phyloP scores from a whole-genome alignment of 1,140 invertebrate species.

The Neelides sp. region DNA sequence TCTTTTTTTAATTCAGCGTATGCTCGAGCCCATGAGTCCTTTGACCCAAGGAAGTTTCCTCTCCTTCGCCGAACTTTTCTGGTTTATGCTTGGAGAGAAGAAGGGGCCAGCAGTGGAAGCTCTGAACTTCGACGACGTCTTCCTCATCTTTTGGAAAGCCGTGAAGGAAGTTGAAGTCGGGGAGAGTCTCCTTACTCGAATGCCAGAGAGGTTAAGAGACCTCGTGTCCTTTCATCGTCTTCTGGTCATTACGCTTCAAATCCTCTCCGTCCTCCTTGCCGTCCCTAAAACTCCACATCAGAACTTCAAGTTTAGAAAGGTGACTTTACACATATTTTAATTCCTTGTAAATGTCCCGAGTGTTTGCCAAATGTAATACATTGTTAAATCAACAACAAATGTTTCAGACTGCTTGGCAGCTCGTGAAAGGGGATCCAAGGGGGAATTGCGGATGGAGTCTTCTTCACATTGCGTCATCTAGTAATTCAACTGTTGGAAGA shows the following conservation, averaged over 20 bases:
- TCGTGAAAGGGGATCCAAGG: conserved; percentile 62
- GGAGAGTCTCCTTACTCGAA: conserved; percentile 15
- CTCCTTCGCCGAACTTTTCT: conserved; percentile 88
- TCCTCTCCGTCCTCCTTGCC: conserved; percentile 34
- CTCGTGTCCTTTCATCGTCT: conserved; percentile 63
- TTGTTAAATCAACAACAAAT: too few species aligned
- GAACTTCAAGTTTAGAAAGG: conserved; percentile 32
- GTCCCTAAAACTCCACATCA: conserved; percentile 29
- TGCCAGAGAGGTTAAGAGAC: conserved; percentile 43
- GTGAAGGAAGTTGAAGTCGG: conserved; percentile 43
- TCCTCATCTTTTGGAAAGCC: conserved; percentile 65
- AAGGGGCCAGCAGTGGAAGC: conserved; percentile 49
- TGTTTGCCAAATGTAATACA: too few species aligned
- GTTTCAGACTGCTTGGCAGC: conserved; percentile 41
- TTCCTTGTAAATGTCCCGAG: too few species aligned
- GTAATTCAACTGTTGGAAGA: conserved; percentile 43
- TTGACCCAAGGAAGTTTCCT: conserved; percentile 87
- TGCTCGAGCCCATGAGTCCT: conserved; percentile 80
- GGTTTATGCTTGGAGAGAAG: conserved; percentile 76
- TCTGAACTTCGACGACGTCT: conserved; percentile 63
- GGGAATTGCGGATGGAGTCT: conserved; percentile 57
- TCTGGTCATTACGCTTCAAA: conserved; percentile 69
- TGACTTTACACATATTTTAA: neutral
- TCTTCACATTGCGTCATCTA: conserved; percentile 66
- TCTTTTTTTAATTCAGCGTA: conserved; percentile 40